phyloP scores from a whole-genome alignment of 2,113 vertebrate species.

The Tupaia chinensis region DNA sequence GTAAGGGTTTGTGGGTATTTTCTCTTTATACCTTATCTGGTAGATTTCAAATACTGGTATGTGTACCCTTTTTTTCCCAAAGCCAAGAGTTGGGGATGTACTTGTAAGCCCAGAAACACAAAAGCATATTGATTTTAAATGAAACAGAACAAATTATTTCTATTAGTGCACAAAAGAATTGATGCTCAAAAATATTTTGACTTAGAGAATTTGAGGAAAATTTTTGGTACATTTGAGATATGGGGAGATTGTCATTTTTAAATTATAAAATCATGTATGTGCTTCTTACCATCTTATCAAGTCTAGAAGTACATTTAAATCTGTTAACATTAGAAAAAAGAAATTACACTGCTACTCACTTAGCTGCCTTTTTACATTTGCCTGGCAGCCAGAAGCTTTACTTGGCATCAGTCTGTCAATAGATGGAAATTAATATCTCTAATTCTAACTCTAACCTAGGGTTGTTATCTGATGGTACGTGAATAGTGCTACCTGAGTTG shows the following conservation, averaged over 20 bases:
- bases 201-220: conserved; percentile 36
- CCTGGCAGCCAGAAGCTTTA: conserved; percentile 1
- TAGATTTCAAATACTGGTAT: background rate
- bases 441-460: conserved; percentile 59
- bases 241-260: background rate
- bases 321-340: conserved; percentile 53
- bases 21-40: background rate
- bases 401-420: conserved; percentile 38
- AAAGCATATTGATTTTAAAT: conserved; percentile 31
- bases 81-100: background rate
- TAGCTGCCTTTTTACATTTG: conserved; percentile 6
- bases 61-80: background rate
- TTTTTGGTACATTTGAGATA: conserved; percentile 43
- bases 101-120: background rate
- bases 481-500: conserved; percentile 78
- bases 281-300: conserved; percentile 60
- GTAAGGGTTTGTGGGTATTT: background rate
- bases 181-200: conserved; percentile 21
- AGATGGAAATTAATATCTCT: conserved; percentile 68
- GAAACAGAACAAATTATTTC: background rate
- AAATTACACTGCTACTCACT: background rate
- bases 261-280: conserved; percentile 50
- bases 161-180: background rate
- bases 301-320: conserved; percentile 38
- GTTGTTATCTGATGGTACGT: conserved; percentile 74